Evolutionary conservation across 92 coral and sea anemone species (phyloP), one percentile per base, ranked within the genome.

Genomic region (Palythoa caribaeorum): DNA sequence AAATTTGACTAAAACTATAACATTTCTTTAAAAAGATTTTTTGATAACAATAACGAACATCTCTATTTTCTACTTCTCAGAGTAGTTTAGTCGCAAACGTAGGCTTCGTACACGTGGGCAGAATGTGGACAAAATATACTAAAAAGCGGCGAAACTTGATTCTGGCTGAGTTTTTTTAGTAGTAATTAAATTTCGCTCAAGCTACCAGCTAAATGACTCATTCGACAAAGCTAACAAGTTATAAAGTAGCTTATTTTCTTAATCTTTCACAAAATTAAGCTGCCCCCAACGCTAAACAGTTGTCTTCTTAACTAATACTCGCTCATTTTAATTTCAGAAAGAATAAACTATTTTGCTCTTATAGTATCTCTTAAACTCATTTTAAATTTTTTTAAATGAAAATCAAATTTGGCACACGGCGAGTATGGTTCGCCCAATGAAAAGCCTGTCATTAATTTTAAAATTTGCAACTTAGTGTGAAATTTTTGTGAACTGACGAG

Each of bases 351-450:
- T 47, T 65, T 63, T 65, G 59, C 73, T 63, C 65, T 80, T 59
- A 28, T 59, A 40, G 44, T 20, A 73, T 80, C 65, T 80, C 85
- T 40, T 20, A 44, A 5, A 8, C 5, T 44, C 50, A 8, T 44
- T 44, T 44, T 44, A 28, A 28, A 0, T 28, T 28, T 80, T 66
- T 38, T 40, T 44, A 20, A 44, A 80, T 65, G 44, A 47, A 40
- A 44, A 80, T 80, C n/a, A 80, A 80, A 65, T 63, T 53, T 71
- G 91, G 93, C 92, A 84, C 92, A 89, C 92, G 89, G 91, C 85
- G 73, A 89, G 71, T 87, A 79, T 88, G 84, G 87, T 87, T 94
- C 75, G 70, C 83, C 93, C 93, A 94, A 92, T 94, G 93, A 91
- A 93, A 88, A 38, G 78, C 75, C 70, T 66, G 20, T 48, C 51